phyloP scores from a whole-genome alignment of 2,888 invertebrate species.

The Yponomeuta malinellus region DNA sequence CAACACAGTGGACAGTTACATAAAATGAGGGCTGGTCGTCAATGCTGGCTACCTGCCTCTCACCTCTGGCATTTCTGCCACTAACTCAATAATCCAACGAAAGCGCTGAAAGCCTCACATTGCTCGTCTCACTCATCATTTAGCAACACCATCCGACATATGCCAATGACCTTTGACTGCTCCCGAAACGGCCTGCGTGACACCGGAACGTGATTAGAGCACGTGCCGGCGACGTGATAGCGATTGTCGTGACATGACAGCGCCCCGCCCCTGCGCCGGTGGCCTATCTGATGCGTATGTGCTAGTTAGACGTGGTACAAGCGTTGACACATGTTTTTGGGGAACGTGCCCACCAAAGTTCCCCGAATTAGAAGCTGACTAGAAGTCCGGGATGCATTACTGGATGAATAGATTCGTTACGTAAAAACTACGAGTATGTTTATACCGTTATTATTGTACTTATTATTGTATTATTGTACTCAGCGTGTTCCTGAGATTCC shows the following conservation, averaged over 20 bases:
- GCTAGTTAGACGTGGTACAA: not conserved
- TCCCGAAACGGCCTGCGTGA: conserved; percentile 24
- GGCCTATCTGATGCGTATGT: conserved; percentile 10
- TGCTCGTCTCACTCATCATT: not conserved
- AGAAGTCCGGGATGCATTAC: no score
- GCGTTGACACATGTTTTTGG: not conserved
- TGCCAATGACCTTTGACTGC: conserved; percentile 26
- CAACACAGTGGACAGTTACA: no score
- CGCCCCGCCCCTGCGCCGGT: conserved; percentile 30
- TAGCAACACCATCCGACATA: conserved; percentile 20
- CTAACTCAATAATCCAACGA: no score
- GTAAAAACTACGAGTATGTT: no score
- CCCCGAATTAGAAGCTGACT: no score
- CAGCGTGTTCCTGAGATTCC: no score
- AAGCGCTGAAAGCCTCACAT: not conserved
- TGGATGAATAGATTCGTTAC: no score
- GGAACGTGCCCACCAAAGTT: not conserved
- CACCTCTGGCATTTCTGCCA: no score
- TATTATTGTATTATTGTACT: no score
- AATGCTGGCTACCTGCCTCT: no score
- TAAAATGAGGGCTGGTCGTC: no score
- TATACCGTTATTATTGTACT: no score
- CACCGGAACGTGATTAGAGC: conserved; percentile 42
- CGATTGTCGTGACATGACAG: conserved; percentile 41
- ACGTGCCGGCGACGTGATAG: conserved; percentile 56